Base-by-base conservation (phyloP, 1,140 invertebrate species). In the Teleogryllus occipitalis region DNA sequence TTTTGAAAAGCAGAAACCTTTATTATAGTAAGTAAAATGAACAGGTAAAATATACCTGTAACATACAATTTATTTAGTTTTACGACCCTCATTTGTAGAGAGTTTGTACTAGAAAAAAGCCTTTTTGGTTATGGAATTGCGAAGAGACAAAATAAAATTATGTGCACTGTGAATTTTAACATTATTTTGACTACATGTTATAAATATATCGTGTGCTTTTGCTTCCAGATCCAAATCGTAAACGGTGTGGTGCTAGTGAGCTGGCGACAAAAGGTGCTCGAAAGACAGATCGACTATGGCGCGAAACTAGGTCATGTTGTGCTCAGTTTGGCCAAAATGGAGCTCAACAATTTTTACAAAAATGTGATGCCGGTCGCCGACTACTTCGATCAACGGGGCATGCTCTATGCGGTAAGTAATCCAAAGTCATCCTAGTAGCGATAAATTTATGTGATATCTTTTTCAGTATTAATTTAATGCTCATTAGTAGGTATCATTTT, bases 291-390 rank as follows among this genome's bases (percentile, higher is more conserved):
- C 81, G 93, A 96, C 86, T 96, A 95, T 84, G 95, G 95, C 49
- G 94, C 94, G 77, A 92, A 95, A 86, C 89, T 96, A 78, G 94
- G 95, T 49, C 94, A 95, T 85, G 93, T 96, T 72, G 93, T 96
- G 80, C 90, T 96, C 76, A 92, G 93, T 80, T 87, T 96, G 80
- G 95, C 95, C 47, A 89, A 91, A 85, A 95, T 95, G 93, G 95
- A 97, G 86, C 89, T 96, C 10, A 90, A 91, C 83, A 96, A 96
- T 89, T 97, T 96, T 89, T 95, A 94, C 83, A 92, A 92, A 84
- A 94, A 94, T 84, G 94, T 96, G 27, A 94, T 95, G 89, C 94
- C 95, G 0, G 95, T 96, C 8, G 94, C 93, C 0, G 94, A 96
- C 84, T 96, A 95, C 86, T 96, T 95, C 85, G 94, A 96, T 85